These are phyloP conservation scores for Folsomia manolachei DNA, from an alignment of 2,888 invertebrate species.

Conservation along the genomic window DNA sequence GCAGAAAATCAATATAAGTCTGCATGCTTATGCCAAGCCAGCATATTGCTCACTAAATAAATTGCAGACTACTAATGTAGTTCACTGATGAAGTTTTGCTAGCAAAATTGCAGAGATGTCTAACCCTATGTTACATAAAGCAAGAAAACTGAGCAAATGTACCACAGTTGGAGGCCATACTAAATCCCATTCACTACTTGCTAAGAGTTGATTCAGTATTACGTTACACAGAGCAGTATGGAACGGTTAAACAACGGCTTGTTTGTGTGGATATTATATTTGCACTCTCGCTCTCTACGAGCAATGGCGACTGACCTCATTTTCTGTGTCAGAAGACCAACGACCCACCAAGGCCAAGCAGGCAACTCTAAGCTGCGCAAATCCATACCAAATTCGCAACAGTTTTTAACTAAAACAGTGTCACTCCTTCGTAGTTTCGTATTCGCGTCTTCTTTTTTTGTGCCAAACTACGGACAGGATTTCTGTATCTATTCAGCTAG, in stretches of 20 bases:
- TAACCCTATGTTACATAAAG: too few relatives aligned
- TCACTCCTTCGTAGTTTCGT: too few relatives aligned
- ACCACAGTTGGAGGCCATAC: not conserved
- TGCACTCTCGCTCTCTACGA: not conserved
- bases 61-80: not conserved
- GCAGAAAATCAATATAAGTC: not conserved
- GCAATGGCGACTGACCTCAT: conserved; percentile 36
- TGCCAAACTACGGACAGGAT: too few relatives aligned
- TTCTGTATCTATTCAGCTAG: too few relatives aligned
- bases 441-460: too few relatives aligned
- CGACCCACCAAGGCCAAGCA: conserved; percentile 41
- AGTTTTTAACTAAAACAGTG: too few relatives aligned
- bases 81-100: not conserved
- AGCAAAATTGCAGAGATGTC: not conserved
- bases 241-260: not conserved
- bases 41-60: not conserved
- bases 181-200: not conserved
- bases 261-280: not conserved
- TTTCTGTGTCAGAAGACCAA: conserved; percentile 41
- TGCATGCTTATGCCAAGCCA: not conserved
- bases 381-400: not conserved
- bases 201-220: not conserved
- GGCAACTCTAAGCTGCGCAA: too few relatives aligned
- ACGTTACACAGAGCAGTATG: not conserved
- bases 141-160: not conserved